These are phyloP conservation scores for Tetragonula carbonaria DNA, from an alignment of 2,888 invertebrate species.

Conservation along the genomic window DNA sequence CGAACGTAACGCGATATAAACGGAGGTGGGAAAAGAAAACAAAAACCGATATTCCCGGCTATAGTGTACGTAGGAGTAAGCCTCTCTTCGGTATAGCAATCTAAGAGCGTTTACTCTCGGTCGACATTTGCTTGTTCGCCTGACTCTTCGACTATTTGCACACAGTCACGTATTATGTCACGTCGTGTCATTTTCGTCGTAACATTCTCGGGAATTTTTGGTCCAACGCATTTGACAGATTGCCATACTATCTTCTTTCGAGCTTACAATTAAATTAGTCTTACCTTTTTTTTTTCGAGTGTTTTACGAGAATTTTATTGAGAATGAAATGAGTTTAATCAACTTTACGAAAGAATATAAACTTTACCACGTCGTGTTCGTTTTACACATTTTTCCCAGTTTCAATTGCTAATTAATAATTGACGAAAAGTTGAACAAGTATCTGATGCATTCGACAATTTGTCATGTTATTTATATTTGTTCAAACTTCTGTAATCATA, in stretches of 20 bases:
- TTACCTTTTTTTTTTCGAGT: not conserved
- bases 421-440: too few relatives aligned
- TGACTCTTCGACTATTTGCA: constrained; percentile 18
- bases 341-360: too few relatives aligned
- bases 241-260: too few relatives aligned
- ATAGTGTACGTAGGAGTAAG: constrained; percentile 19
- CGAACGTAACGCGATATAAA: constrained; percentile 42
- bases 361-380: too few relatives aligned
- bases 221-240: too few relatives aligned
- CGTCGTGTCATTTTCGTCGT: not conserved
- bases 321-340: not conserved
- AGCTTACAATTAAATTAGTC: not conserved
- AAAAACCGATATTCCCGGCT: constrained; percentile 39
- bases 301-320: not conserved
- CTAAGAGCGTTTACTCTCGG: constrained; percentile 21
- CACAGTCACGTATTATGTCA: not conserved
- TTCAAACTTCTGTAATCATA: too few relatives aligned
- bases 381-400: too few relatives aligned
- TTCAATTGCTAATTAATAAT: too few relatives aligned
- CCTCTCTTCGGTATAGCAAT: constrained; percentile 6
- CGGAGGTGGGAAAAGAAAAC: constrained; percentile 35
- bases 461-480: too few relatives aligned
- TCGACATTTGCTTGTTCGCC: constrained; percentile 24
- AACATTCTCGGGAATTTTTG: not conserved
- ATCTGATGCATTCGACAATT: too few relatives aligned